These are phyloP conservation scores for Serranus cabrilla DNA, from an alignment of 2,797 vertebrate species.

Conservation along the genomic window DNA sequence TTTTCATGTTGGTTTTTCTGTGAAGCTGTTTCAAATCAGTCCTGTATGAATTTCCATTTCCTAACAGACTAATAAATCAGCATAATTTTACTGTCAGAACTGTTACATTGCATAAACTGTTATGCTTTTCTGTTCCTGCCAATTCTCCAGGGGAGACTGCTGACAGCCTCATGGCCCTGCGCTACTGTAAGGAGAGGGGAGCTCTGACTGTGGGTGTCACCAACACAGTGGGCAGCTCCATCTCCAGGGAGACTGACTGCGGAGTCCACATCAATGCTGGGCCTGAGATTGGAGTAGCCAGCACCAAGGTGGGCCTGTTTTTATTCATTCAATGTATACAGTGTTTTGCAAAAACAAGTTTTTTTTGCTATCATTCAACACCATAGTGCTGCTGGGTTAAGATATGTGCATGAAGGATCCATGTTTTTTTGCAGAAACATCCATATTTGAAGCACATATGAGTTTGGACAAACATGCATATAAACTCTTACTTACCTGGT, in stretches of 20 bases:
- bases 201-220: constrained; percentile 97
- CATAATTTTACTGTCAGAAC: constrained; percentile 18
- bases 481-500: too few species aligned
- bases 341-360: background rate
- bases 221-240: constrained; percentile 98
- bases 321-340: background rate
- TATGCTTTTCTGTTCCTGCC: constrained; percentile 19
- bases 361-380: too few species aligned
- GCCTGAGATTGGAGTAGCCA: constrained; percentile 97
- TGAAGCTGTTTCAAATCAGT: constrained; percentile 31
- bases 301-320: constrained; percentile 91
- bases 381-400: too few species aligned
- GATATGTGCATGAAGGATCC: too few species aligned
- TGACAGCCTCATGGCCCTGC: constrained; percentile 95
- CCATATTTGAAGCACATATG: too few species aligned
- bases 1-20: constrained; percentile 7
- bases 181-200: constrained; percentile 96
- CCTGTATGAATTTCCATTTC: constrained; percentile 25
- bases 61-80: constrained; percentile 32
- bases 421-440: too few species aligned
- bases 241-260: constrained; percentile 97
- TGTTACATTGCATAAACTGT: constrained; percentile 21
- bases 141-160: constrained; percentile 92
- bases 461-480: too few species aligned
- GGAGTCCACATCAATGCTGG: constrained; percentile 99